phyloP scores from a whole-genome alignment of 2,888 invertebrate species.

The Tetragnatha montana region DNA sequence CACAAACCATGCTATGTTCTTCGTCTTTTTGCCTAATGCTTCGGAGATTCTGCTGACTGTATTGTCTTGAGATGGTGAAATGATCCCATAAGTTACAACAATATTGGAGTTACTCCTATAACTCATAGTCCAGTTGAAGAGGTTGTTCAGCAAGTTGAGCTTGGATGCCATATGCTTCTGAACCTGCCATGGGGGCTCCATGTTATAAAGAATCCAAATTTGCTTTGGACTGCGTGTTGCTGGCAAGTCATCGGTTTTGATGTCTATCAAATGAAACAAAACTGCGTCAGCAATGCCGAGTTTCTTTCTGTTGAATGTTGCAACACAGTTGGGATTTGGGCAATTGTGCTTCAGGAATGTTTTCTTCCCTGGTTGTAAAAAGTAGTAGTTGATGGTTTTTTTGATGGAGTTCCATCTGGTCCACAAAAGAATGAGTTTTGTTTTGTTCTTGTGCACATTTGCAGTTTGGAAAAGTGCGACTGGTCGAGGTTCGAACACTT shows the following conservation, averaged over 20 bases:
- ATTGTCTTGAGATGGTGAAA: neutral
- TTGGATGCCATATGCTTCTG: slow-evolving; percentile 3
- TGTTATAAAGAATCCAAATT: slow-evolving; percentile 68
- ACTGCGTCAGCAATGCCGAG: slow-evolving; percentile 66
- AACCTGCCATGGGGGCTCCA: slow-evolving; percentile 69
- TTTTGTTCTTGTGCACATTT: neutral
- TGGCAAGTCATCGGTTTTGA: slow-evolving; percentile 57
- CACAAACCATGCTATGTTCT: slow-evolving; percentile 65
- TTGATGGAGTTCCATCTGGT: slow-evolving; percentile 63
- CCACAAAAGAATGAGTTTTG: slow-evolving; percentile 62
- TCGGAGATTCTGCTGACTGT: too few species aligned
- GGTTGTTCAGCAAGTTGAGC: slow-evolving; percentile 31
- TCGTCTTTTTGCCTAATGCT: neutral
- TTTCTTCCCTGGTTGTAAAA: slow-evolving; percentile 35
- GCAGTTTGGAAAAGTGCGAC: slow-evolving; percentile 36
- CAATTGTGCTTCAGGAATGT: slow-evolving; percentile 58
- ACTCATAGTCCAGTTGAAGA: slow-evolving; percentile 72
- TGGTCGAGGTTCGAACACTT: slow-evolving; percentile 58
- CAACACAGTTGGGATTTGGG: slow-evolving; percentile 62
- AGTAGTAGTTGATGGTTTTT: slow-evolving; percentile 70
- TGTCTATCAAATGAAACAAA: slow-evolving; percentile 70
- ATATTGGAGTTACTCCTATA: slow-evolving; percentile 69
- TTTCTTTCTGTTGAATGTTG: slow-evolving; percentile 52
- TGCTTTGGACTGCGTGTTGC: slow-evolving; percentile 30
- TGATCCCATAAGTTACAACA: slow-evolving; percentile 57